These are phyloP conservation scores for Idaea biselata DNA, from an alignment of 2,888 invertebrate species.

Conservation along the genomic window DNA sequence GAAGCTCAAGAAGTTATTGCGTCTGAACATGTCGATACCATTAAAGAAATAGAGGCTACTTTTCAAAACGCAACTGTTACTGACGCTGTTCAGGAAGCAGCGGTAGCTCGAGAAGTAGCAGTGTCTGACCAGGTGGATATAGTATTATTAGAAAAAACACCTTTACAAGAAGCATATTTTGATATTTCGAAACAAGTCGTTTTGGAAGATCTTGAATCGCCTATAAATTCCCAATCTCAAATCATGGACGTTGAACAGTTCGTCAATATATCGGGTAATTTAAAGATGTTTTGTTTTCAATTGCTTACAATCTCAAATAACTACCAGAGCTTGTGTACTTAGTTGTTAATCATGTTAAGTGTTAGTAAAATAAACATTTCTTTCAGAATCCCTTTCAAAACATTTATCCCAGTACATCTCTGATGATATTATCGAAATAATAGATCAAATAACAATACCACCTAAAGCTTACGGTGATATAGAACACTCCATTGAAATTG, in stretches of 20 bases:
- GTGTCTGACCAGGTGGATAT: not conserved
- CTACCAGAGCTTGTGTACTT: not conserved
- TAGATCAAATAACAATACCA: not conserved
- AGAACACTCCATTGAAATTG: not conserved
- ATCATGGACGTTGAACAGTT: not conserved
- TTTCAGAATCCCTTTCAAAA: not conserved
- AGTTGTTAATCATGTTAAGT: not conserved
- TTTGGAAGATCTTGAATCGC: not conserved
- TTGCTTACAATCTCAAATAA: not conserved
- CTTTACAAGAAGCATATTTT: not conserved
- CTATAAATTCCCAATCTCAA: not conserved
- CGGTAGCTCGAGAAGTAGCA: not conserved
- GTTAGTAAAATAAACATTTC: not conserved
- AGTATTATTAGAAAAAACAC: not conserved
- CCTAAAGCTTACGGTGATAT: not conserved
- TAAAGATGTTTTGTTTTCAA: not conserved
- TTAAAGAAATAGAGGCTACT: not conserved
- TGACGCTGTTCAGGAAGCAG: not conserved
- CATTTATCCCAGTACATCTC: slow-evolving; percentile 4
- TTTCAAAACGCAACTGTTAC: not conserved
- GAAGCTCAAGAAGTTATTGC: not conserved
- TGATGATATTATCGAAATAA: not conserved
- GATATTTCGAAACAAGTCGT: not conserved
- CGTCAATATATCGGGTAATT: not conserved
- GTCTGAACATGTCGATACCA: not conserved